Base-by-base conservation (phyloP, 2,113 vertebrate species). In the Chloroceryle aenea region DNA sequence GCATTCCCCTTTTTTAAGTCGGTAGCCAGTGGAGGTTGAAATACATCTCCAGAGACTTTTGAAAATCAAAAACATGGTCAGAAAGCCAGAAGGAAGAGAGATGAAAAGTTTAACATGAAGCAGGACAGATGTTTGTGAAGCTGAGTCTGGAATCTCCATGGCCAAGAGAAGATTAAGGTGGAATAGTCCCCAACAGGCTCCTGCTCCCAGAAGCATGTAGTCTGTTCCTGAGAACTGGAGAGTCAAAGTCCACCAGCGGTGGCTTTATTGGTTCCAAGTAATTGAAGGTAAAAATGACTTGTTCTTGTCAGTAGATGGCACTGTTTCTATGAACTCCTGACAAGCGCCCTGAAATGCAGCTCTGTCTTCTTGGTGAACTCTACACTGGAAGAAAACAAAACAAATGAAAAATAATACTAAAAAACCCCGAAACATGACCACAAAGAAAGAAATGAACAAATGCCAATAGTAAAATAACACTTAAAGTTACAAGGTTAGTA, bases 261-360 rank as follows among this genome's bases (percentile, higher is more conserved):
- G 18, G 19, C 20, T 50, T 75, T 64, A 21, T 16, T 34, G 45
- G 13, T 82, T n/a, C 23, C 16, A 40, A 80, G 16, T 18, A 84
- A 66, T 0, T 55, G 68, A 64, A 68, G 67, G 62, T 36, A 59
- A 73, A 82, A 34, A 89, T 61, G 0, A 22, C 52, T 71, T 75
- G 17, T 47, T 68, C 6, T 87, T 47, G 10, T 82, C 96, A 96
- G 93, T 95, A 97, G 96, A 96, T 97, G 96, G 96, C 96, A 97
- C 93, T 97, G 93, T 96, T 95, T 97, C 94, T 95, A 97, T 96
- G 96, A 87, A 61, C 91, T 97, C 92, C 75, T 26, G 14, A 42
- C 45, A 32, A 21, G 36, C 30, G 43, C 34, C 42, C 38, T 66
- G 68, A 85, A 94, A 66, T 14, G 56, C 68, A 72, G 80, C 42